These are phyloP conservation scores for Chloroceryle inda DNA, from an alignment of 2,797 vertebrate species.

Conservation along the genomic window DNA sequence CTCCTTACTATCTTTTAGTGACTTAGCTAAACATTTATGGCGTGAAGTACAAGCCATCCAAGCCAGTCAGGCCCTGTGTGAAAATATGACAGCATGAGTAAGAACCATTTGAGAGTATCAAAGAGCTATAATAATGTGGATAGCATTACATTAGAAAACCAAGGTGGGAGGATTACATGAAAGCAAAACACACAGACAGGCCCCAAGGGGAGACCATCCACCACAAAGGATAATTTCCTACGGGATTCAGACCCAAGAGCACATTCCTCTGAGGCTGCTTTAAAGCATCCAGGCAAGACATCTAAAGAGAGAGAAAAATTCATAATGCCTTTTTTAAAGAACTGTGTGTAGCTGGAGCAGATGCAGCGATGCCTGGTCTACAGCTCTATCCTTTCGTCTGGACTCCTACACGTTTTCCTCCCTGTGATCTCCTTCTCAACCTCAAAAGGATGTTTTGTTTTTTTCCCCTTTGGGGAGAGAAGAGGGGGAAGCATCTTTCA, in stretches of 20 bases:
- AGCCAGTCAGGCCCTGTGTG: slow-evolving; percentile 38
- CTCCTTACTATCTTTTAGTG: not conserved
- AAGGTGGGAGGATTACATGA: slow-evolving; percentile 69
- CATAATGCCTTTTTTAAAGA: slow-evolving; percentile 37
- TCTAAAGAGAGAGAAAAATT: slow-evolving; percentile 57
- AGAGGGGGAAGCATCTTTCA: slow-evolving; percentile 38
- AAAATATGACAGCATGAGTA: slow-evolving; percentile 47
- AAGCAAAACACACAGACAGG: slow-evolving; percentile 69
- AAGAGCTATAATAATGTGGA: slow-evolving; percentile 65
- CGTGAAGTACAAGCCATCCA: slow-evolving; percentile 7
- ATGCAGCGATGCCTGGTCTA: slow-evolving; percentile 23
- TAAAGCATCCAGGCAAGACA: slow-evolving; percentile 69
- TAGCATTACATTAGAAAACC: slow-evolving; percentile 69
- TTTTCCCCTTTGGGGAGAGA: not conserved
- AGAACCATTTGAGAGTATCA: slow-evolving; percentile 60
- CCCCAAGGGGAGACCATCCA: slow-evolving; percentile 64
- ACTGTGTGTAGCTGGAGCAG: slow-evolving; percentile 42
- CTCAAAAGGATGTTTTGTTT: not conserved
- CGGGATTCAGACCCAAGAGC: slow-evolving; percentile 66
- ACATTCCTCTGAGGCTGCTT: slow-evolving; percentile 70
- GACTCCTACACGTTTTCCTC: slow-evolving; percentile 54
- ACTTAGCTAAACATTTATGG: slow-evolving; percentile 55
- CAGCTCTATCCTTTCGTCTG: slow-evolving; percentile 39
- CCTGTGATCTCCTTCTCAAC: slow-evolving; percentile 48
- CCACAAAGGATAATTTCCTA: slow-evolving; percentile 72